Percentiles rank a stretch among this genome's conserved stretches.
These are phyloP conservation scores for Microchrysa polita DNA, from an alignment of 2,888 invertebrate genomes.

Conservation along the genomic window DNA sequence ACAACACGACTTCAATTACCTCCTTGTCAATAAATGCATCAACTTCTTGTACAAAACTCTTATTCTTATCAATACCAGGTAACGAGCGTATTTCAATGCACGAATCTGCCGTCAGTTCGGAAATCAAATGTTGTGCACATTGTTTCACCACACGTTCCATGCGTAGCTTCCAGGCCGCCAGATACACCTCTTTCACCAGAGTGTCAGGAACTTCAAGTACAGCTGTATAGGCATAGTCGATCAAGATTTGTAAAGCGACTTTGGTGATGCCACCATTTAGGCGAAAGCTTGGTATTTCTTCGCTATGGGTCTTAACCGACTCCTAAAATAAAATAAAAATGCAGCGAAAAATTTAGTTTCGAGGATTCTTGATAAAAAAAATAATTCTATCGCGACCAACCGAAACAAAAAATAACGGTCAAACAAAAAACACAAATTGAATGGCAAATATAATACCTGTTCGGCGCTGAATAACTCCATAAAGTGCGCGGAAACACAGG, in stretches of 20 bases:
- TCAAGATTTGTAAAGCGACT: constrained; percentile 76
- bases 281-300: constrained; percentile 64
- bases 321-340: constrained; percentile 42
- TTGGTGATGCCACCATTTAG: constrained; percentile 73
- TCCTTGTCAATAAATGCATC: constrained; percentile 76
- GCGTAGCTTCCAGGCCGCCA: constrained; percentile 80
- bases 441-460: constrained; percentile 59
- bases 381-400: neutral
- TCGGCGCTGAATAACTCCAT: constrained; percentile 76
- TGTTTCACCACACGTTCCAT: constrained; percentile 78
- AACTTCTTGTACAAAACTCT: constrained; percentile 71
- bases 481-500: constrained; percentile 80
- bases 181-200: constrained; percentile 78
- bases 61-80: constrained; percentile 70
- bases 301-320: constrained; percentile 61
- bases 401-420: neutral
- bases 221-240: constrained; percentile 86
- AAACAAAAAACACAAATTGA: constrained; percentile 14
- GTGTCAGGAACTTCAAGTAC: constrained; percentile 67
- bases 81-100: constrained; percentile 71
- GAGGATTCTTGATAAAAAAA: neutral
- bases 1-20: constrained; percentile 64
- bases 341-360: neutral
- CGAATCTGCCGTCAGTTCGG: constrained; percentile 70
- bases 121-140: constrained; percentile 76